phyloP scores from a whole-genome alignment of 2,797 vertebrate species.

The Dallia pectoralis region DNA sequence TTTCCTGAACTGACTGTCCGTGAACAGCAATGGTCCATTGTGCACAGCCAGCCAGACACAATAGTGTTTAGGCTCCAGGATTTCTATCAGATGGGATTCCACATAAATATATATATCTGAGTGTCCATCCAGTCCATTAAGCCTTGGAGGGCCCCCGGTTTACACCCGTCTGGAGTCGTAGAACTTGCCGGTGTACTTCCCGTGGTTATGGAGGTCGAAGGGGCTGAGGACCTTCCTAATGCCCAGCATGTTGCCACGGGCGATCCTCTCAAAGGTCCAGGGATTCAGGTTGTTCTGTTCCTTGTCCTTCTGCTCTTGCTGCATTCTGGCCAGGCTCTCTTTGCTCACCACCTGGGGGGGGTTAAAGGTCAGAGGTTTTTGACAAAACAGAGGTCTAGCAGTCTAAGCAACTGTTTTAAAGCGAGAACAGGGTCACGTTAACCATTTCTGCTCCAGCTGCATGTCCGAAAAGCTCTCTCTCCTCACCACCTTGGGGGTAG shows the following conservation, averaged over 20 bases:
- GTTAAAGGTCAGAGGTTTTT: background rate
- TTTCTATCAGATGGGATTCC: too few species aligned
- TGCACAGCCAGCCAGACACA: too few species aligned
- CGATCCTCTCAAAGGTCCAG: constrained; percentile 88
- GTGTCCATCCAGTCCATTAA: background rate
- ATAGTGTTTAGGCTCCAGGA: too few species aligned
- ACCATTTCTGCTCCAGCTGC: background rate
- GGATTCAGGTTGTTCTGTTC: constrained; percentile 87
- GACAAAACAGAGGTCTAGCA: too few species aligned
- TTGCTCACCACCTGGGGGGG: constrained; percentile 77
- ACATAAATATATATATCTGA: too few species aligned
- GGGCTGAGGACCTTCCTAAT: constrained; percentile 86
- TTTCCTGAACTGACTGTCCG: too few species aligned
- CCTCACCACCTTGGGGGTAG: background rate
- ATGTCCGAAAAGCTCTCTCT: background rate
- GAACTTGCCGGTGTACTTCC: constrained; percentile 87
- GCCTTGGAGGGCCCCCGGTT: background rate
- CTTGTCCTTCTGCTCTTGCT: constrained; percentile 67
- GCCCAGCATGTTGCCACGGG: constrained; percentile 86
- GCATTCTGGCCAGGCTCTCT: constrained; percentile 71
- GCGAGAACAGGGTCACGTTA: background rate
- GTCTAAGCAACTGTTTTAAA: too few species aligned
- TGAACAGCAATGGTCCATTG: too few species aligned
- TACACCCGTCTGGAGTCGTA: constrained; percentile 76
- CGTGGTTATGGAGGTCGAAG: constrained; percentile 77